Evolutionary conservation across 2,113 vertebrate species (phyloP).

Genomic region (Aphyosemion australe): DNA sequence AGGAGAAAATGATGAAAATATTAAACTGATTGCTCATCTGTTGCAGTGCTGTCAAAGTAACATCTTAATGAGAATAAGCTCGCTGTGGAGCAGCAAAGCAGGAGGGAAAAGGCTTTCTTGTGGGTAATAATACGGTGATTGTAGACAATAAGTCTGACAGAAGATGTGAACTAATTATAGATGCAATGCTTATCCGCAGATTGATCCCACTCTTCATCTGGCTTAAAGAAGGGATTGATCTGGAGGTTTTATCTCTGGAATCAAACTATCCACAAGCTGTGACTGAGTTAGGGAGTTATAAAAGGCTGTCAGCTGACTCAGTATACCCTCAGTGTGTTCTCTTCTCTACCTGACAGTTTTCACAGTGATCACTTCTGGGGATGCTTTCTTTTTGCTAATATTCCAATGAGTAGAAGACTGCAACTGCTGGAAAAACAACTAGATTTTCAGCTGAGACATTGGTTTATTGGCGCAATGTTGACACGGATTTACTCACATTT

Average conservation of each 20-base stretch:
- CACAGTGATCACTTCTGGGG: background rate
- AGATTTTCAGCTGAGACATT: too few relatives aligned
- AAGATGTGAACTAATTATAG: background rate
- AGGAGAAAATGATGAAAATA: background rate
- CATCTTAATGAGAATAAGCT: background rate
- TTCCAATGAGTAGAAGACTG: slow-evolving; percentile 30
- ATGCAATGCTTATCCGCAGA: slow-evolving; percentile 4
- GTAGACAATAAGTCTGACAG: too few relatives aligned
- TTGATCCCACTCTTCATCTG: background rate
- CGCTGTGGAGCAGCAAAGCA: too few relatives aligned
- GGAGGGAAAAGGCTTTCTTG: background rate
- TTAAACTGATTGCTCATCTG: background rate
- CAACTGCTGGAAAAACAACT: slow-evolving; percentile 6
- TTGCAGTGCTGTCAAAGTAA: background rate
- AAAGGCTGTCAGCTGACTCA: background rate
- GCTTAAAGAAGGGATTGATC: background rate
- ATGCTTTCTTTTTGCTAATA: slow-evolving; percentile 6
- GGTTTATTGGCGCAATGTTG: too few relatives aligned
- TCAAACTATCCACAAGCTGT: background rate
- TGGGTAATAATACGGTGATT: background rate
- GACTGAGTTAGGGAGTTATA: background rate
- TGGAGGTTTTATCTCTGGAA: background rate
- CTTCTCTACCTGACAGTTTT: too few relatives aligned
- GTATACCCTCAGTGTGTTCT: background rate
- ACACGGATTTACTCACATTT: too few relatives aligned